These are phyloP conservation scores for Cancer borealis DNA, from an alignment of 2,888 invertebrate genomes.

Conservation along the genomic window DNA sequence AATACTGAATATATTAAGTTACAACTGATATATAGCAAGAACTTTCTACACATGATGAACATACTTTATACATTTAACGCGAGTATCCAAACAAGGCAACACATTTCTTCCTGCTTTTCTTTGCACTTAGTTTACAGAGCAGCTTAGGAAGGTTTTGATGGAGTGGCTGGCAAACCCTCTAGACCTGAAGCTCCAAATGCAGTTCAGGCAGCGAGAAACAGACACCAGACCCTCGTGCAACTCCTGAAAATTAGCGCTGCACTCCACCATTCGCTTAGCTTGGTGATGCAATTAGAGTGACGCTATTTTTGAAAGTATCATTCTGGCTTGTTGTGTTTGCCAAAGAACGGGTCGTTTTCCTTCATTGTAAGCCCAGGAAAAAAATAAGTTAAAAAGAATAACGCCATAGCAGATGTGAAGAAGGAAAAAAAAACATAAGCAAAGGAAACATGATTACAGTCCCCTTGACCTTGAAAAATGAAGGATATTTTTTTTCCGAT, in stretches of 20 bases:
- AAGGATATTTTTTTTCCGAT: background rate
- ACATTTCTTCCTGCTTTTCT: background rate
- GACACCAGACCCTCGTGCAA: background rate
- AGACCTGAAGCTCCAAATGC: background rate
- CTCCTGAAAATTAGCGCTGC: background rate
- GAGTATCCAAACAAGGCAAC: background rate
- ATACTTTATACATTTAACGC: background rate
- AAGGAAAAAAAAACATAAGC: background rate
- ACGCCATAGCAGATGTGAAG: background rate
- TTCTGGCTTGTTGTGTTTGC: background rate
- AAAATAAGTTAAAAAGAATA: background rate
- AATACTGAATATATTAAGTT: background rate
- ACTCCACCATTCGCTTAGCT: background rate
- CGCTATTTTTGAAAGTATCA: background rate
- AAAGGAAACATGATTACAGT: background rate
- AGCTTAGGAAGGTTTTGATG: conserved; percentile 8
- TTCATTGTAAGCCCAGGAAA: background rate
- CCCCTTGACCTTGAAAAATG: background rate
- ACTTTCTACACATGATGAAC: background rate
- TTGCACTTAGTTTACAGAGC: background rate
- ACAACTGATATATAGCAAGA: background rate
- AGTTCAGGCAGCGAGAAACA: background rate
- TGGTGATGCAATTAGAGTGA: conserved; percentile 15
- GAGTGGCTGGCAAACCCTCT: background rate
- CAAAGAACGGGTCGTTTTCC: background rate